Evolutionary conservation across 2,888 invertebrate genomes (phyloP).

Genomic region (Cotesia congregata): DNA sequence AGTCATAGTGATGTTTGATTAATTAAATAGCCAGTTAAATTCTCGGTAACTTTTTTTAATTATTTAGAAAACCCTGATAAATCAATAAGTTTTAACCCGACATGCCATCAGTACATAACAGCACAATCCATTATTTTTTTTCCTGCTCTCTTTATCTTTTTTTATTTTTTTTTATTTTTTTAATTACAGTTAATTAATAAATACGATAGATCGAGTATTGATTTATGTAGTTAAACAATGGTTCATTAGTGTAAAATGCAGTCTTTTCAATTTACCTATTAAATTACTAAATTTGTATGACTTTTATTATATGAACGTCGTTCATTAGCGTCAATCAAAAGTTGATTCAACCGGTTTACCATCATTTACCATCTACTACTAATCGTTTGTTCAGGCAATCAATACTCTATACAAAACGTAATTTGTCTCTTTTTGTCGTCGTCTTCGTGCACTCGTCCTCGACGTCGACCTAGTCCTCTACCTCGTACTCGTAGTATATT

Average conservation of each 20-base stretch:
- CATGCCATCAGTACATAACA: not conserved
- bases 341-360: conserved; percentile 8
- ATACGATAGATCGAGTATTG: not conserved
- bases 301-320: conserved; percentile 15
- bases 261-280: conserved; percentile 1
- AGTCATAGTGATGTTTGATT: not conserved
- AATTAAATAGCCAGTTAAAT: not conserved
- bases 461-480: not conserved
- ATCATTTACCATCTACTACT: conserved; percentile 16
- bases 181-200: not conserved
- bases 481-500: not conserved
- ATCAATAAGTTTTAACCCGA: not conserved
- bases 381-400: conserved; percentile 15
- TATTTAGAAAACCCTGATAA: not conserved
- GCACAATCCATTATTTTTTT: not conserved
- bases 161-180: not conserved
- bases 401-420: conserved; percentile 17
- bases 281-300: conserved; percentile 5
- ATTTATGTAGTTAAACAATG: conserved; percentile 8
- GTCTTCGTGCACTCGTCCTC: not conserved
- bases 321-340: conserved; percentile 21
- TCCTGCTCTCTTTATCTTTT: not conserved
- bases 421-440: conserved; percentile 17
- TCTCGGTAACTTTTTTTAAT: not conserved
- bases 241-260: conserved; percentile 13